Evolutionary conservation across 2,888 invertebrate species (phyloP), one percentile per base, ranked within the genome.

Genomic region (Chrysolina americana): DNA sequence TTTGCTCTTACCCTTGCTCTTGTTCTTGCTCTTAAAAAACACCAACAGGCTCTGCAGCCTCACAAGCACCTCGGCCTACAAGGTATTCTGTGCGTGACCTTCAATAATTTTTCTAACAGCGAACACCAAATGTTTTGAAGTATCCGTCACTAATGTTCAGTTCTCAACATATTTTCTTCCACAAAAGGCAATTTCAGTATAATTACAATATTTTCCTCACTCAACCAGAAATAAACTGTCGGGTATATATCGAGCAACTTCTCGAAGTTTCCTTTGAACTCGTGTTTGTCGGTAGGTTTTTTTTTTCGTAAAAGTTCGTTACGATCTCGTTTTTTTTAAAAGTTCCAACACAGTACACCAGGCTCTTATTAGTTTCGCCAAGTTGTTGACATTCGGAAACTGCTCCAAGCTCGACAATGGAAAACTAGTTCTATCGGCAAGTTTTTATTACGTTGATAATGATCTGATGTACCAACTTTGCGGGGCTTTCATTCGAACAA

Each of bases 231-330:
- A 44, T 19, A 64, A 64, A 13, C 64, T 44, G 28, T 50, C 13
- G 13, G 17, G 17, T 41, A 28, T 9, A 28, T 68, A n/a, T 36
- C 68, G 13, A 9, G 13, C 21, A 21, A 36, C 53, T 15, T 9
- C 13, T 17, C 15, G 36, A 68, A 68, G 53, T 53, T 41, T 17
- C 21, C 15, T 19, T 41, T 41, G 36, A 53, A 50, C 36, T 41
- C 36, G 41, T 68, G 41, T 68, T 68, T 56, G 68, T 53, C 36
- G 53, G 53, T 68, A 48, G 56, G 41, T 41, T 68, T 68, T 19
- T 13, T 17, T 28, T 36, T 17, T 48, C 53, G 13, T 3, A 13
- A 68, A 53, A 53, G 13, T 53, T 68, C 66, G 28, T 50, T 48
- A 41, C n/a, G 48, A 66, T 50, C 36, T 48, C 6, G 11, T 19